These are phyloP conservation scores for Temnothorax rugatulus DNA, from an alignment of 2,888 invertebrate species.

Conservation along the genomic window DNA sequence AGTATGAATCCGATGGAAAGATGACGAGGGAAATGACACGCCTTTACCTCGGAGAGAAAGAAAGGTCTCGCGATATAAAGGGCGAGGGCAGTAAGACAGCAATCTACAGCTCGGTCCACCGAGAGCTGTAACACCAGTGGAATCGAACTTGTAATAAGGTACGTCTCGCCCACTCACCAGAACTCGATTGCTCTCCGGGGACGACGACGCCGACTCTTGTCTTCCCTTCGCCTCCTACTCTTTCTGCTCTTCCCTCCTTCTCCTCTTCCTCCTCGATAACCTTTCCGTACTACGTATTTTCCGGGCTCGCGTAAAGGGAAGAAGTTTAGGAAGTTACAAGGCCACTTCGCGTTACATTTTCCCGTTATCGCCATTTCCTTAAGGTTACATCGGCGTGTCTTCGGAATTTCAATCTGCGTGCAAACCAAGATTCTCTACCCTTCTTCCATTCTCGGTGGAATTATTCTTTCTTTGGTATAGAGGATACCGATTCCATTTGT, in stretches of 20 bases:
- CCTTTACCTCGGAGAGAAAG: constrained; percentile 51
- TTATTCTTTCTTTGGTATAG: constrained; percentile 24
- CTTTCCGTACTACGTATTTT: constrained; percentile 60
- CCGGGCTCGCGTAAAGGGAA: constrained; percentile 33
- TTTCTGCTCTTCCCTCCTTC: constrained; percentile 25
- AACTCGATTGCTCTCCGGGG: constrained; percentile 79
- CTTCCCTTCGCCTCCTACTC: constrained; percentile 54
- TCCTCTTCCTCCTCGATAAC: constrained; percentile 45
- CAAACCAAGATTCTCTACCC: constrained; percentile 22
- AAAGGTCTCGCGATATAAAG: constrained; percentile 65
- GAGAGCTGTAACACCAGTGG: constrained; percentile 81
- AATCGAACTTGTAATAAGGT: constrained; percentile 85
- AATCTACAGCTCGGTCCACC: constrained; percentile 78
- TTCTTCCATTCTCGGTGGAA: neutral
- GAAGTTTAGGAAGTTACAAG: constrained; percentile 56
- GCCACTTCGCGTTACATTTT: constrained; percentile 36
- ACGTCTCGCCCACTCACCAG: constrained; percentile 77
- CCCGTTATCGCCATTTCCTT: constrained; percentile 41
- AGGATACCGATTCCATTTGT: constrained; percentile 32
- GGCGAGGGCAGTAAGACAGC: constrained; percentile 73
- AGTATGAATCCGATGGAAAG: constrained; percentile 30
- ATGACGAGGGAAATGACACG: constrained; percentile 69
- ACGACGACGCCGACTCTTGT: constrained; percentile 59
- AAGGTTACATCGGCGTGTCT: constrained; percentile 34
- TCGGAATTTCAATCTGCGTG: constrained; percentile 47